A percentile compares a stretch with the other conserved stretches of the same genome.
Conservation (phyloP, 2,797 vertebrate genomes). For the Sebastes itinus region DNA sequence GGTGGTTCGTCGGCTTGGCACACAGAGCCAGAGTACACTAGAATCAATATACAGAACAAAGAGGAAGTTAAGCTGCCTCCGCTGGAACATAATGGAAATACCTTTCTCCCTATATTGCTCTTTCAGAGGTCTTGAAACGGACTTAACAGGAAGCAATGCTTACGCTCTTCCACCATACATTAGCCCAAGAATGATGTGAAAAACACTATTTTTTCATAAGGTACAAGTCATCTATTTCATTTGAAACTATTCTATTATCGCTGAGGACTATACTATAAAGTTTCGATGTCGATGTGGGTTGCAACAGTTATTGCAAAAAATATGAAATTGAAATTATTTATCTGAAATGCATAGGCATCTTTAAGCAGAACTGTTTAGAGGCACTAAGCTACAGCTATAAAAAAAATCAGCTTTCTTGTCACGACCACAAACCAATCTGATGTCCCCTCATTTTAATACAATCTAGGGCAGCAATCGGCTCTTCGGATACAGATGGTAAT, state of each 20-base stretch:
- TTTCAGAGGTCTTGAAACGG: constrained; percentile 13
- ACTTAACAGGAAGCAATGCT: constrained; percentile 8
- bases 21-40: constrained; percentile 40
- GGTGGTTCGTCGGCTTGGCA: constrained; percentile 51
- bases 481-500: constrained; percentile 61
- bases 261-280: not conserved
- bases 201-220: not conserved
- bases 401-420: constrained; percentile 48
- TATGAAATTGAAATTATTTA: not conserved
- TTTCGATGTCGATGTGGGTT: not conserved
- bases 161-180: constrained; percentile 7
- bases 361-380: not conserved
- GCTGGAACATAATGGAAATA: constrained; percentile 62
- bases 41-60: constrained; percentile 73
- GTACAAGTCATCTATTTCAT: not conserved
- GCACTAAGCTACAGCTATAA: constrained; percentile 1
- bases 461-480: constrained; percentile 52
- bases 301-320: not conserved
- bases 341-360: not conserved
- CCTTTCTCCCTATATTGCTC: constrained; percentile 17
- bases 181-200: constrained; percentile 1
- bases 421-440: constrained; percentile 61
- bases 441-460: constrained; percentile 64
- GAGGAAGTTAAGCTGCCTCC: constrained; percentile 60
- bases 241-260: not conserved